Base-by-base conservation (phyloP, 2,113 vertebrate genomes). In the Lates calcarifer region DNA sequence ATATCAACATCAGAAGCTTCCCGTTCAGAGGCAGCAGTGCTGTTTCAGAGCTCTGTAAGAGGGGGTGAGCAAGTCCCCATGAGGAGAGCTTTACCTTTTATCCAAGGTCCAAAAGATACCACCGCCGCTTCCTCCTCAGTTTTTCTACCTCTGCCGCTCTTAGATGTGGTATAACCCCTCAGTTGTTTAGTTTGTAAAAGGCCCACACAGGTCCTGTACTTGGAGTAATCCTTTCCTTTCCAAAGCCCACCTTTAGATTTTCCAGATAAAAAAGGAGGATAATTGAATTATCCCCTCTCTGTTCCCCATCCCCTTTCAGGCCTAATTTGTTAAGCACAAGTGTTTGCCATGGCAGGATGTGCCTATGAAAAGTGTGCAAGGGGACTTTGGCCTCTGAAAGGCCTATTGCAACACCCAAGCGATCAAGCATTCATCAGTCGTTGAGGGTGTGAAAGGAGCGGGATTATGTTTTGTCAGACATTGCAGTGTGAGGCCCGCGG, bases 261-360 rank as follows among this genome's bases (percentile, higher is more conserved):
- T 93, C 43, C 53, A 45, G 65, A 85, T 90, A 67, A 92, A 89
- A 77, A 94, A 94, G 60, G 47, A 73, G 86, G 95, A 94, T 97
- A 96, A 96, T 97, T 97, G 95, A 97, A 97, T 97, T 97, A 97
- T 97, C 95, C 96, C 95, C 96, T 91, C 88, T 90, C 79, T 90
- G 83, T 90, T 88, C 89, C 79, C 80, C 71, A 65, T 82, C 47
- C 66, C 77, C 68, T 85, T 92, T 91, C 90, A 93, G 74, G 57
- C 56, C 89, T 90, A 87, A 92, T 97, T 97, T 97, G 96, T 96
- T 96, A 96, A 95, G 95, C 96, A 96, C 95, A 96, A 96, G 96
- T 96, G 96, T 97, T 96, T 96, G 95, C 94, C 86, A 72, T 95
- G 95, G 95, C 95, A 97, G 96, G 95, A 92, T 95, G 95, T 95